Evolutionary conservation across 2,797 vertebrate species (phyloP).

Genomic region (Lerista edwardsae): DNA sequence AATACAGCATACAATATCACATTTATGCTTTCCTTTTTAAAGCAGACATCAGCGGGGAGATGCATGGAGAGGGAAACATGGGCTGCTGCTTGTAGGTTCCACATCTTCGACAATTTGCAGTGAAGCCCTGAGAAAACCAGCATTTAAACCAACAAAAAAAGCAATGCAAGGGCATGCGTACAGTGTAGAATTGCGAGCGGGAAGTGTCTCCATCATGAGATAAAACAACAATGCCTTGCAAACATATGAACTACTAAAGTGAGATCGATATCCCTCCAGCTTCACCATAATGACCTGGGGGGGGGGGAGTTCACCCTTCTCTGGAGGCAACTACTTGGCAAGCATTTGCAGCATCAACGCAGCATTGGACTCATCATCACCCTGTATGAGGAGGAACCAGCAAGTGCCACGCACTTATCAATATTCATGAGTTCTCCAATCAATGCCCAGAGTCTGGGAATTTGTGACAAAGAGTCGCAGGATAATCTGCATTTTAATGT

Average conservation of each 20-base stretch:
- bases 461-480: not conserved
- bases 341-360: not conserved
- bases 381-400: not conserved
- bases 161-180: not conserved
- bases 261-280: no score
- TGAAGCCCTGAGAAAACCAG: not conserved
- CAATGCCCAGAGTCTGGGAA: not conserved
- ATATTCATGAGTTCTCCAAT: accelerated
- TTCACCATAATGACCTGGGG: not conserved
- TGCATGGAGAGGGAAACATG: not conserved
- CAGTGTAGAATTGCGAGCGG: not conserved
- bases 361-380: not conserved
- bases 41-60: not conserved
- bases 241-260: not conserved
- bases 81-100: not conserved
- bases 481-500: constrained; percentile 29
- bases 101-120: not conserved
- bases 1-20: no score
- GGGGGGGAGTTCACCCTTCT: accelerated
- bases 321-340: not conserved
- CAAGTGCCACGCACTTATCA: not conserved
- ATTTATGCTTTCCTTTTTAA: not conserved
- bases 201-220: no score
- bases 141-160: no score
- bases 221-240: not conserved